Conservation (phyloP, 1,140 invertebrate species). For the Helicoverpa armigera region DNA sequence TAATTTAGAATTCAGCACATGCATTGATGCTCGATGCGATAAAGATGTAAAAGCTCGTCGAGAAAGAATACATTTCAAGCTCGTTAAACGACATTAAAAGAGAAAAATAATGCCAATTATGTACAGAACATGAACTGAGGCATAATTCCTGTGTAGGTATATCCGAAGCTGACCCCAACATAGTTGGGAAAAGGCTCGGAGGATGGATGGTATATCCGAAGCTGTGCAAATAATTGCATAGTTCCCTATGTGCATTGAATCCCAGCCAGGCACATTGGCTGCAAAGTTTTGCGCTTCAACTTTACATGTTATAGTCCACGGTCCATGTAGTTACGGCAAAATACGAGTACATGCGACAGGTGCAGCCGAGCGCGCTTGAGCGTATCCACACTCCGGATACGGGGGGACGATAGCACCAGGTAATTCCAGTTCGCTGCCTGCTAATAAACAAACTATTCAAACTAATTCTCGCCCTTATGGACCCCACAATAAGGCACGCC, state of each 20-base stretch:
- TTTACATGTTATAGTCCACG: not conserved
- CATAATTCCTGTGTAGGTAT: not conserved
- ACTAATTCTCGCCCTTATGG: slow-evolving; percentile 55
- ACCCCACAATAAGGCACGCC: slow-evolving; percentile 20
- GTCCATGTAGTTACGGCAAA: slow-evolving; percentile 27
- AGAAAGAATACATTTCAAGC: too few relatives aligned
- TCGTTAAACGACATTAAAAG: too few relatives aligned
- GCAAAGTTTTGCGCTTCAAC: slow-evolving; percentile 32
- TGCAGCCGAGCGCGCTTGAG: slow-evolving; percentile 70
- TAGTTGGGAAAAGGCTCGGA: too few relatives aligned
- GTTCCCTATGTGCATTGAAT: slow-evolving; percentile 10
- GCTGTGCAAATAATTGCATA: not conserved
- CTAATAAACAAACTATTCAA: slow-evolving; percentile 43
- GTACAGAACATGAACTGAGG: not conserved
- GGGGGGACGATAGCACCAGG: slow-evolving; percentile 70
- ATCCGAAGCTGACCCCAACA: not conserved
- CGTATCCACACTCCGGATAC: slow-evolving; percentile 72
- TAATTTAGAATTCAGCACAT: too few relatives aligned
- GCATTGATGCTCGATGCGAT: too few relatives aligned
- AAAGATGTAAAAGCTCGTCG: too few relatives aligned
- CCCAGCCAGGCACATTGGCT: slow-evolving; percentile 2
- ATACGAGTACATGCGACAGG: slow-evolving; percentile 66
- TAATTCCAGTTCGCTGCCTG: slow-evolving; percentile 57
- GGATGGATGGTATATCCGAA: not conserved
- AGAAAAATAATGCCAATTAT: too few relatives aligned